A percentile compares a stretch with the other conserved stretches of the same genome.
Conservation (phyloP, 2,888 invertebrate species). For the Lacanobia wlatinum region DNA sequence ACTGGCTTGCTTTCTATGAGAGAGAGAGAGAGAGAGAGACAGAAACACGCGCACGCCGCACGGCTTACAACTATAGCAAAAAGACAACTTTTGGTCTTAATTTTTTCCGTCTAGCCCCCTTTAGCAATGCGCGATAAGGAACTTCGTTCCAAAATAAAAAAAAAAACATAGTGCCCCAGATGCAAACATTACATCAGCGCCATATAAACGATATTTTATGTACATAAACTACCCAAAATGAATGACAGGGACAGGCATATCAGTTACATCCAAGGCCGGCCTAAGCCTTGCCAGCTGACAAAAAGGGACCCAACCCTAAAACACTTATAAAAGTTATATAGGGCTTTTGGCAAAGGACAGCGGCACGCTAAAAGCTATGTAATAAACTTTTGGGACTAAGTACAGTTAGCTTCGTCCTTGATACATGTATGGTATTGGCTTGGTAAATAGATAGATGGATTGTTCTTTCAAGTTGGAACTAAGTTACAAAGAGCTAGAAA, state of each 20-base stretch:
- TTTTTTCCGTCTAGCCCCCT: too few species aligned
- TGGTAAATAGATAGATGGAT: not conserved
- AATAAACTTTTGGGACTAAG: slow-evolving; percentile 57
- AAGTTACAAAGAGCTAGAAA: not conserved
- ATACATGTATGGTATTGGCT: slow-evolving; percentile 9
- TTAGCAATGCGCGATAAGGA: too few species aligned
- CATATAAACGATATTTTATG: slow-evolving; percentile 15
- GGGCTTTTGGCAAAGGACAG: slow-evolving; percentile 45
- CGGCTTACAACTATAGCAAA: too few species aligned
- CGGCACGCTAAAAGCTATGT: slow-evolving; percentile 51
- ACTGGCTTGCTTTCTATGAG: too few species aligned
- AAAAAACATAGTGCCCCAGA: too few species aligned
- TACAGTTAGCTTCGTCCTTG: slow-evolving; percentile 37
- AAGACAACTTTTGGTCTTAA: too few species aligned
- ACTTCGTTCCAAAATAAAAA: too few species aligned
- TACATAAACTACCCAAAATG: slow-evolving; percentile 39
- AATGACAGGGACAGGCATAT: slow-evolving; percentile 50
- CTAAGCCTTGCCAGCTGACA: slow-evolving; percentile 48
- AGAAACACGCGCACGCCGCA: too few species aligned
- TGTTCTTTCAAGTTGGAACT: not conserved
- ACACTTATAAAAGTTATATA: slow-evolving; percentile 62
- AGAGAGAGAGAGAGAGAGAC: too few species aligned
- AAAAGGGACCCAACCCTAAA: slow-evolving; percentile 63
- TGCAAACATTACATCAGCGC: not conserved
- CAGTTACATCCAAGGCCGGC: slow-evolving; percentile 41